Base-by-base conservation (phyloP, 2,888 invertebrate species). In the Ectemnius lituratus region DNA sequence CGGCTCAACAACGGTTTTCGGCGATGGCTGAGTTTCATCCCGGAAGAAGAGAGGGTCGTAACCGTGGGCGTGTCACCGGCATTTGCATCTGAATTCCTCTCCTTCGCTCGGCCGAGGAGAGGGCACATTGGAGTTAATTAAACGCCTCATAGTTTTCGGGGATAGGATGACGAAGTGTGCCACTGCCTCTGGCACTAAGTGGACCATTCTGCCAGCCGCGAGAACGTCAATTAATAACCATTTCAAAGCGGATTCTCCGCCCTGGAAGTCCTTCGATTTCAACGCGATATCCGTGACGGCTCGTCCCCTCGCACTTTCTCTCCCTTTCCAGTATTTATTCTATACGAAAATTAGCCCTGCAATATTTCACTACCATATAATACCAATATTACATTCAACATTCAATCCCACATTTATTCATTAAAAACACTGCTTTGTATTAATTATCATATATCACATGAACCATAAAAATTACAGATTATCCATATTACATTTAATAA, bases 171-270 rank as follows among this genome's bases (percentile, higher is more conserved):
- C 82, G 80, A 70, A 80, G 80, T 78, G 37, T 37, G 79, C 81
- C 78, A 80, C 85, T 88, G 87, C 79, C 80, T 73, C 80, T 88
- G 88, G 85, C 88, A 88, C 80, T 84, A 73, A 88, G 88, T 88
- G 87, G 87, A 84, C 85, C 79, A 80, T 80, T 74, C 81, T 66
- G 75, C 72, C 73, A 73, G 67, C 71, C 78, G 71, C 81, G 78
- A 70, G 79, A 73, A 71, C 77, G 75, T 82, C 83, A 77, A 84
- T 85, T 85, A 84, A 85, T 85, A 84, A 85, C 81, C 83, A 76
- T 84, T 84, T 84, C 80, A 73, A 80, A 78, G 37, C 81, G 63
- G 74, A 73, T 77, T 74, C 70, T 72, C 70, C 37, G 37, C 62
- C 69, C 68, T 52, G 13, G 5, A 14, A 52, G 20, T n/a, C 14